A percentile compares a stretch with the other conserved stretches of the same genome.
Evolutionary conservation across 2,113 vertebrate species (phyloP).

Genomic region (Rhabdornis inornatus): DNA sequence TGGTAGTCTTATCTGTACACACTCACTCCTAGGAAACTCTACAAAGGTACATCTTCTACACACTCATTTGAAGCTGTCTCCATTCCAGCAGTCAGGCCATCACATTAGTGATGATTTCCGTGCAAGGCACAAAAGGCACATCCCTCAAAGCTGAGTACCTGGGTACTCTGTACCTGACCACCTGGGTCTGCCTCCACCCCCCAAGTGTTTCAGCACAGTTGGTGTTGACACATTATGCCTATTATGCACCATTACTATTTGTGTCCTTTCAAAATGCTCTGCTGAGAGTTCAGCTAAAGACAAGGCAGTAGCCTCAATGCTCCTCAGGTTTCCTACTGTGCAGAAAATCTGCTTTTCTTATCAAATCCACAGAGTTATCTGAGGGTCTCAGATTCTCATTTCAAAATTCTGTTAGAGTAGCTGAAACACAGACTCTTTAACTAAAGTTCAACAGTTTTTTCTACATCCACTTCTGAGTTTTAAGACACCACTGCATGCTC

Average conservation of each 20-base stretch:
- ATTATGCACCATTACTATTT: neutral
- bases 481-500: neutral
- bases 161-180: too few relatives aligned
- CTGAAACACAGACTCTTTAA: neutral
- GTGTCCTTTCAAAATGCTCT: neutral
- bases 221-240: neutral
- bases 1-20: neutral
- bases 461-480: neutral
- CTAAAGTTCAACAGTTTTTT: neutral
- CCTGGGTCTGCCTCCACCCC: neutral
- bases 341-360: neutral
- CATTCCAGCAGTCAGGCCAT: neutral
- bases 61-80: neutral
- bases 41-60: neutral
- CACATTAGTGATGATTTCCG: neutral
- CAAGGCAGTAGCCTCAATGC: neutral
- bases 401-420: neutral
- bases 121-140: neutral
- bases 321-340: neutral
- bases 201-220: neutral
- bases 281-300: neutral
- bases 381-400: neutral
- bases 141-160: neutral
- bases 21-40: neutral
- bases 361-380: neutral